Conservation (phyloP, 2,797 vertebrate species). For the Tenualosa thibaudeaui region DNA sequence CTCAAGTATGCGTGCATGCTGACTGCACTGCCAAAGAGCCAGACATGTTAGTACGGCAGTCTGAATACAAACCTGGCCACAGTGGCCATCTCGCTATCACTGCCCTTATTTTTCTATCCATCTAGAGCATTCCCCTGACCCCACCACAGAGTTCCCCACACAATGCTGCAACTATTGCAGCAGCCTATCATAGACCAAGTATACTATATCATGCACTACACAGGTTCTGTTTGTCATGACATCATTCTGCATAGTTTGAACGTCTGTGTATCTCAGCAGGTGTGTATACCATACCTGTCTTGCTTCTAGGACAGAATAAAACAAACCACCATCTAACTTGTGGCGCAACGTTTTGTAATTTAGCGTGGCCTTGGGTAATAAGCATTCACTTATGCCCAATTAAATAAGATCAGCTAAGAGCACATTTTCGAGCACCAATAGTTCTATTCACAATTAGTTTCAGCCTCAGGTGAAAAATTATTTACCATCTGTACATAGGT, state of each 20-base stretch:
- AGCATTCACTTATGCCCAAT: not conserved
- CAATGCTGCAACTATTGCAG: not conserved
- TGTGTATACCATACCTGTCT: no score
- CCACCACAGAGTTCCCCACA: not conserved
- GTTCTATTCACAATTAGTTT: not conserved
- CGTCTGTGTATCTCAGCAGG: no score
- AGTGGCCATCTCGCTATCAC: not conserved
- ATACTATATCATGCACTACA: not conserved
- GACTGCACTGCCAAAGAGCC: conserved; percentile 5
- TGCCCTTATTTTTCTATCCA: not conserved
- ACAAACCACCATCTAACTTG: not conserved
- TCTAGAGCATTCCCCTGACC: not conserved
- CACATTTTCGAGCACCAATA: not conserved
- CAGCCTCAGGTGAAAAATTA: not conserved
- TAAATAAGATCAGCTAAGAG: not conserved
- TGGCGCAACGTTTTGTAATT: not conserved
- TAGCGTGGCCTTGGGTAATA: not conserved
- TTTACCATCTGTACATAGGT: not conserved
- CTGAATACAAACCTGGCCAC: not conserved
- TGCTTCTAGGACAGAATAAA: no score
- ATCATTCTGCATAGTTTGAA: no score
- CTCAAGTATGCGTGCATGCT: conserved; percentile 13
- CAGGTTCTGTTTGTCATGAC: not conserved
- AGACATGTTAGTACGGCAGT: not conserved
- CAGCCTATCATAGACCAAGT: not conserved